phyloP scores from a whole-genome alignment of 2,113 vertebrate species.

The Holacanthus passer region DNA sequence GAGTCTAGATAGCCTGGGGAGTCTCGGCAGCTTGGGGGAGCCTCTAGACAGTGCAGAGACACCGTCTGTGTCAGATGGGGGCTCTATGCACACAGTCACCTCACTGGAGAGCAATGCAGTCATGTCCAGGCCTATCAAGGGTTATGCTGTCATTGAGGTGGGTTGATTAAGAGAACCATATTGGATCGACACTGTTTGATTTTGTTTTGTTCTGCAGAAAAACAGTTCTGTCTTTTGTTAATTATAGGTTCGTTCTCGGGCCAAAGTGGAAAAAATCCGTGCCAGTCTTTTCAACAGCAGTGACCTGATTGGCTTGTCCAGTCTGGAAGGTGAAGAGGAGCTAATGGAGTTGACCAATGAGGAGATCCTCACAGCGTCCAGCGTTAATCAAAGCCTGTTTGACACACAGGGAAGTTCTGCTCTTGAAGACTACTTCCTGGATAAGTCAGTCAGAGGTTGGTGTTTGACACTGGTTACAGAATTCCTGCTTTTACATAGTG shows the following conservation, averaged over 20 bases:
- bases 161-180: conserved; percentile 11
- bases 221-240: background rate
- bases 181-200: background rate
- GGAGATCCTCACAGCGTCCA: conserved; percentile 97
- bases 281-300: conserved; percentile 98
- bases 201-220: conserved; percentile 9
- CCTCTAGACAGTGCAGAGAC: conserved; percentile 90
- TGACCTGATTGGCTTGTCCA: conserved; percentile 96
- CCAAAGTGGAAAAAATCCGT: conserved; percentile 98
- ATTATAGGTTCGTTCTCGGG: conserved; percentile 92
- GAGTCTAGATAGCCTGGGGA: conserved; percentile 94
- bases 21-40: conserved; percentile 94
- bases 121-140: conserved; percentile 91
- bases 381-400: conserved; percentile 97
- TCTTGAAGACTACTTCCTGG: conserved; percentile 95
- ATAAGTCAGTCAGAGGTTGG: conserved; percentile 94
- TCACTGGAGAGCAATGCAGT: conserved; percentile 90
- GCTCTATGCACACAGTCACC: conserved; percentile 91
- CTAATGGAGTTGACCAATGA: conserved; percentile 98
- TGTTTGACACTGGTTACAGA: conserved; percentile 18
- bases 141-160: conserved; percentile 98
- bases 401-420: conserved; percentile 97
- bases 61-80: conserved; percentile 88
- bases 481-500: conserved; percentile 7
- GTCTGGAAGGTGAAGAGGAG: conserved; percentile 96